phyloP scores from a whole-genome alignment of 2,113 vertebrate genomes.

The Aphelocoma coerulescens region DNA sequence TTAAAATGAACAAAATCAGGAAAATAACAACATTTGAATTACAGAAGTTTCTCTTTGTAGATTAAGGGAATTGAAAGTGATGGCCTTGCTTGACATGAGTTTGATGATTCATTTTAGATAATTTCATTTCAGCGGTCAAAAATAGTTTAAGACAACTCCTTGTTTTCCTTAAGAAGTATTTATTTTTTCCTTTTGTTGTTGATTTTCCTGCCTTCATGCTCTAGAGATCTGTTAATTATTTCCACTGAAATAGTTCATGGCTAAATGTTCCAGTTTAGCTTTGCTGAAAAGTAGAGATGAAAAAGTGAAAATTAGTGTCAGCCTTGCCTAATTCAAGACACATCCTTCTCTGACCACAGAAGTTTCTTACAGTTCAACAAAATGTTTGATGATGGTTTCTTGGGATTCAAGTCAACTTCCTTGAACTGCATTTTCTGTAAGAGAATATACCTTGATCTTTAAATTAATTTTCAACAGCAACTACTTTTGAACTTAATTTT shows the following conservation, averaged over 20 bases:
- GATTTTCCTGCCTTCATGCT: neutral
- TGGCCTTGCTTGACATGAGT: conserved; percentile 18
- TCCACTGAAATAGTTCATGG: neutral
- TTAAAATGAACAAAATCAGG: neutral
- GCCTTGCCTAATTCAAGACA: neutral
- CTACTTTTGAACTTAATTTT: neutral
- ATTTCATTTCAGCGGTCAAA: conserved; percentile 13
- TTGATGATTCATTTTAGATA: conserved; percentile 19
- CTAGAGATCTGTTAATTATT: neutral
- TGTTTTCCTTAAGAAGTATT: neutral
- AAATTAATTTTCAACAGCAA: neutral
- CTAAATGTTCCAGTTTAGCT: neutral
- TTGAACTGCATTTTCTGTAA: neutral
- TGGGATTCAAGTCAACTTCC: neutral
- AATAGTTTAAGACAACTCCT: neutral
- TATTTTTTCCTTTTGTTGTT: neutral
- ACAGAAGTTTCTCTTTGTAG: conserved; percentile 32
- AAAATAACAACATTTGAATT: neutral
- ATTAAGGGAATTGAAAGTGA: conserved; percentile 45
- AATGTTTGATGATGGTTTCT: neutral
- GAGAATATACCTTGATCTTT: neutral
- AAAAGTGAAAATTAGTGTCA: neutral
- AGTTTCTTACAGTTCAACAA: neutral
- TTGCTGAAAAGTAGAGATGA: neutral
- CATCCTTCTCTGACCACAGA: neutral